Base-by-base conservation (phyloP, 2,113 vertebrate species). In the Meles meles region DNA sequence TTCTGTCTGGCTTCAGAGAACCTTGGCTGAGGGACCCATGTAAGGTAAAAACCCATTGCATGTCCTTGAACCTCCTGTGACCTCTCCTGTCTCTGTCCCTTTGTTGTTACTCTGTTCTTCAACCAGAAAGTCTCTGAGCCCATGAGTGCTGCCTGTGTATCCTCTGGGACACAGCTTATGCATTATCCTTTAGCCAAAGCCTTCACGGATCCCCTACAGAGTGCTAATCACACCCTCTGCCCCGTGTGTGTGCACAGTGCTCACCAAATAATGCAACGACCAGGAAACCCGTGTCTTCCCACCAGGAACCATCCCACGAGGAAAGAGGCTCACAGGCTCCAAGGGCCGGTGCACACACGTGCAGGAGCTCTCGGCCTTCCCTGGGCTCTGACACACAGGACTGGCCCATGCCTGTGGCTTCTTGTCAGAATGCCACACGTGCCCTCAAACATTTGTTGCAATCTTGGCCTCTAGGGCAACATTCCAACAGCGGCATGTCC, bases 221-320 rank as follows among this genome's bases (percentile, higher is more conserved):
- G 29, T 49, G 57, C 44, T 25, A 39, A n/a, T 37, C 31, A 7
- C 3, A 61, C 7, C 63, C 25, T 55, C 71, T 61, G 27, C 57
- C 55, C 39, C 55, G 20, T 25, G 79, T 4, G 4, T 5, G 0
- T 23, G 14, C 5, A 42, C 0, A 14, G 1, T 10, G 20, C 37
- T 59, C 63, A 20, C 37, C 34, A 79, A 29, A 74, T 6, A 42
- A 9, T 2, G 2, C 7, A n/a, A 55, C 87, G 65, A 44, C 15
- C 34, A 0, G 21, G 69, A 42, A 67, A 20, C 5, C 31, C 12
- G 5, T 82, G 7, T 52, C 52, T 87, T 59, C 63, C 20, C 49
- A 63, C 21, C 6, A 37, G 27, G 23, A 86, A 23, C 84, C 71
- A 49, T 9, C 21, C 27, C 44, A 49, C 10, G 3, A 72, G 21